Evolutionary conservation across 2,113 vertebrate species (phyloP), one percentile per base, ranked within the genome.

Genomic region (Petrocephalus zakoni): DNA sequence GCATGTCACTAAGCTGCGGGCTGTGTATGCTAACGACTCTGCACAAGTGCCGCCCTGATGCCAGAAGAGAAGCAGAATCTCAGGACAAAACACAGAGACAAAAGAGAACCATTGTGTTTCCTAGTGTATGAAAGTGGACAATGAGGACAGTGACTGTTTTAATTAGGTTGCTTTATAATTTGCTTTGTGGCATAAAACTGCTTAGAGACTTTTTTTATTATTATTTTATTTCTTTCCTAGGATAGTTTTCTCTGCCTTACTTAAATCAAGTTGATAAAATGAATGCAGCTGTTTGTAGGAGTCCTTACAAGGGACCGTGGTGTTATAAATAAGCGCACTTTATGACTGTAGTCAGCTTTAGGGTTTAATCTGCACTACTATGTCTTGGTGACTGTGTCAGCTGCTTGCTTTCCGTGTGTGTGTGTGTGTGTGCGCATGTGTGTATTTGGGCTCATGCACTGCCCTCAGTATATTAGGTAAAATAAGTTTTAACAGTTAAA

Each of bases 191-290:
- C 93, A 94, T 92, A 93, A 92, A 92, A 93, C 94, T 95, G 95
- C 94, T 94, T 96, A 93, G 53, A 2, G 61, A 93, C 95, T 22
- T 61, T 89, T 42, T 55, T 88, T 86, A 87, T 21, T 21, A 78
- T 78, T 19, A 29, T 68, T 78, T 55, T 15, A 55, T 55, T 91
- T 61, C 87, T 92, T 95, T 95, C 94, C 93, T 96, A 95, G 96
- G 91, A 94, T 96, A 96, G 95, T 96, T 96, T 93, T 96, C 95
- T 96, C 95, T 96, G 96, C 95, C 95, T 97, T 96, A 97, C 95
- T 96, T 96, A 96, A 96, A 95, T 94, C 94, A 89, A 96, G 93
- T 95, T 93, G 94, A 95, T 96, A 91, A 94, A 96, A 96, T 95
- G 94, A 95, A 97, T 95, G 94, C 94, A 95, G 95, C 94, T 95